Evolutionary conservation across 2,888 invertebrate genomes (phyloP), one percentile per base, ranked within the genome.

Genomic region (Eulithis testata): DNA sequence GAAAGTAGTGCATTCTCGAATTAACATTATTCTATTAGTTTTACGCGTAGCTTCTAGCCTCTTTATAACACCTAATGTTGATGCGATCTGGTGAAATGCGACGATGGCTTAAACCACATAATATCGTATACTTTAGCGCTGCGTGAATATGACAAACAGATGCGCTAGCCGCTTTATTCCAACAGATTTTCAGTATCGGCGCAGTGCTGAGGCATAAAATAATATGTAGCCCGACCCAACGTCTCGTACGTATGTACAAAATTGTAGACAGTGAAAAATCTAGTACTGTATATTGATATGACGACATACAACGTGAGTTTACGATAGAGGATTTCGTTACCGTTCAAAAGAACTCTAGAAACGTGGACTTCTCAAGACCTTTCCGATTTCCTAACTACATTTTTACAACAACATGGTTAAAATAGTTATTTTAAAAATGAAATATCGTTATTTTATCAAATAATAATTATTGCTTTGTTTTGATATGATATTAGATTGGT

Each of bases 391-490:
- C 90, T 91, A 91, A 84, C 91, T 92, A 92, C 89, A 83, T 87
- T 86, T 82, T 88, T 87, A 89, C 89, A 91, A 91, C 90, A 91
- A 91, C 90, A 84, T 87, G 90, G 87, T 91, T 93, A 91, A 90
- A 91, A 92, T 90, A 91, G 86, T 90, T 87, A 87, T 85, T 86
- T 80, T 85, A 86, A 88, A 90, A 91, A 88, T 87, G 87, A 88
- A 89, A 90, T 88, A 87, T 85, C 82, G 81, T 80, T 84, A 80
- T 72, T 83, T 88, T 88, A 91, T 90, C 86, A 91, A 90, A 91
- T 90, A 90, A 91, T 90, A 90, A 90, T 92, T 92, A 92, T 92
- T 93, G 92, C 92, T 93, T 91, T 88, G 71, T 80, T 84, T 87
- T 92, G 92, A 93, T 92, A 92, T 93, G 92, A 89, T 86, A 82